Conservation (phyloP, 2,797 vertebrate species). For the Manis pentadactyla region DNA sequence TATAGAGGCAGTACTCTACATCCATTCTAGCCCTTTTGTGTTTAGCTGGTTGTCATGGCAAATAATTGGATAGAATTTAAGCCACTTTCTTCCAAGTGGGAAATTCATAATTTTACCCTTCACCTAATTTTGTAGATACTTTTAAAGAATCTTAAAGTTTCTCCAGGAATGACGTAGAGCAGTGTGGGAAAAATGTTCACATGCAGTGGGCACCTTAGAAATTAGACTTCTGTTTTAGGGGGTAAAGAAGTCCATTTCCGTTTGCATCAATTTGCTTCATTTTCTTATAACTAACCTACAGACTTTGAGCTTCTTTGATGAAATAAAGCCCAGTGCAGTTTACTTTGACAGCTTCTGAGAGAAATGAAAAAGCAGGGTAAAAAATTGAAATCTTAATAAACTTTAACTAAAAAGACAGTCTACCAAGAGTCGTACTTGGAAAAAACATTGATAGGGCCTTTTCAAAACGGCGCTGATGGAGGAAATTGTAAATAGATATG, state of each 20-base stretch:
- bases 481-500: background rate
- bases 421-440: background rate
- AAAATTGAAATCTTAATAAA: background rate
- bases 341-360: background rate
- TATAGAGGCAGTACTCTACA: slow-evolving; percentile 91
- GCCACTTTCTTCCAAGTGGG: slow-evolving; percentile 95
- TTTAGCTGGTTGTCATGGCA: slow-evolving; percentile 95
- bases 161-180: slow-evolving; percentile 84
- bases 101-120: slow-evolving; percentile 93
- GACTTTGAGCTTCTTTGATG: background rate
- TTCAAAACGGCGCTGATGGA: background rate
- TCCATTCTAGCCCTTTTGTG: slow-evolving; percentile 93
- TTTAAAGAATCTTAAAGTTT: slow-evolving; percentile 91
- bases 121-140: slow-evolving; percentile 92
- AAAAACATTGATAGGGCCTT: background rate
- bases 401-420: background rate
- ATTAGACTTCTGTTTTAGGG: slow-evolving; percentile 48
- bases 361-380: background rate
- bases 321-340: background rate
- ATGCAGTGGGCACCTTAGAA: background rate
- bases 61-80: slow-evolving; percentile 97
- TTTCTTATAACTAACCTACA: background rate
- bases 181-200: slow-evolving; percentile 74
- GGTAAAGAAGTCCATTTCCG: slow-evolving; percentile 51
- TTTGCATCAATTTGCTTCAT: background rate